phyloP scores from a whole-genome alignment of 2,797 vertebrate genomes.

The Lindbergichthys nudifrons region DNA sequence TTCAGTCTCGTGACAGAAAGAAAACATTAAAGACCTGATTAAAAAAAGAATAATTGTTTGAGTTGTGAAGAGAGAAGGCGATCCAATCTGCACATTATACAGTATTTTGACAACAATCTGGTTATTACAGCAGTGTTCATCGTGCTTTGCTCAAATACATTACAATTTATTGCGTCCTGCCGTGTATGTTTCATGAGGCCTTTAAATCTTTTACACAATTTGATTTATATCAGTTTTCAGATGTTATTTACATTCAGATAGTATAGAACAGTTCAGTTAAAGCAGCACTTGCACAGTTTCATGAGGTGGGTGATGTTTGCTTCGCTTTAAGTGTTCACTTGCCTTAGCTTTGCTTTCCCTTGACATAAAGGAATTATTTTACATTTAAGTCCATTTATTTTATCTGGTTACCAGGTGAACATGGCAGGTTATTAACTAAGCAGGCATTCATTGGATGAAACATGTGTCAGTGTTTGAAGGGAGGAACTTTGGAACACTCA shows the following conservation, averaged over 20 bases:
- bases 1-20: not conserved
- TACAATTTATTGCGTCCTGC: not conserved
- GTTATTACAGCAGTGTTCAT: too few relatives aligned
- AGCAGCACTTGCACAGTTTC: conserved; percentile 17
- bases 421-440: conserved; percentile 19
- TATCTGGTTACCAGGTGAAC: conserved; percentile 11
- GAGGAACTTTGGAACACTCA: conserved; percentile 7
- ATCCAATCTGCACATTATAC: not conserved
- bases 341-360: conserved; percentile 11
- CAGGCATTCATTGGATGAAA: conserved; percentile 16
- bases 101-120: not conserved
- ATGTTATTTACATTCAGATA: conserved; percentile 12
- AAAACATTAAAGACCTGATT: conserved; percentile 6
- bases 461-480: conserved; percentile 4
- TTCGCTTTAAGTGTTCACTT: conserved; percentile 14
- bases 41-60: not conserved
- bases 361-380: conserved; percentile 18
- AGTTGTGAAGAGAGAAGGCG: not conserved
- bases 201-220: not conserved
- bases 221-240: not conserved
- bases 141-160: not conserved
- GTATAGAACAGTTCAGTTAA: conserved; percentile 24
- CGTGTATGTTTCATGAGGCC: not conserved
- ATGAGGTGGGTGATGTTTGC: conserved; percentile 15
- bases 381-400: not conserved